Evolutionary conservation across 2,797 vertebrate species (phyloP), one percentile per base, ranked within the genome.

Genomic region (Macropodus opercularis): DNA sequence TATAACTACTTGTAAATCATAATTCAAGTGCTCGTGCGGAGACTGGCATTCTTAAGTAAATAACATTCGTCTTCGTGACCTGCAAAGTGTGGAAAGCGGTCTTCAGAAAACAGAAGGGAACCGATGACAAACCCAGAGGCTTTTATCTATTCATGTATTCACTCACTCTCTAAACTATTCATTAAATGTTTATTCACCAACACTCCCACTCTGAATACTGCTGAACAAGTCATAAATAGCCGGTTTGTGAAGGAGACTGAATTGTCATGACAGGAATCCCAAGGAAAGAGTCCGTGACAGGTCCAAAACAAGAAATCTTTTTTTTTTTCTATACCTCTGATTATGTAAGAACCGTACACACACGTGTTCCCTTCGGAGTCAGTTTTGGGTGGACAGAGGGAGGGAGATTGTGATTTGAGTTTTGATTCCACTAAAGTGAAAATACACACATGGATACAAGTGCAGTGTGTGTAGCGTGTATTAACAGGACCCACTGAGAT

Each of bases 71-170:
- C 57, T 66, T 66, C 29, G 19, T 56, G 36, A 55, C 31, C 40
- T 27, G 49, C 3, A 3, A 65, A 42, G 39, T 40, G 42, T 46
- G 29, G 18, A 53, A 57, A 32, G 1, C 3, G 7, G 26, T 42
- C 53, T n/a, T 21, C n/a, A n/a, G 24, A 24, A 32, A 48, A 44
- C 31, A 43, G 35, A 29, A n/a, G 23, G n/a, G 15, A 44, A 21
- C 17, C 38, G 31, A 56, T 46, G 59, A 56, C 49, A 53, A 47
- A 58, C 39, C 31, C 18, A 0, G 0, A 39, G 65, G 27, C 54
- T 76, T 63, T 69, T 65, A 67, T 64, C 48, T 72, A 67, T 81
- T 81, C 60, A 81, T 71, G 68, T 69, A 78, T 80, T 77, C 61
- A 63, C 46, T 59, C 23, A 26, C 22, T 75, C 52, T 52, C 42